phyloP scores from a whole-genome alignment of 1,140 invertebrate genomes.

The Ptiloglossa arizonensis region DNA sequence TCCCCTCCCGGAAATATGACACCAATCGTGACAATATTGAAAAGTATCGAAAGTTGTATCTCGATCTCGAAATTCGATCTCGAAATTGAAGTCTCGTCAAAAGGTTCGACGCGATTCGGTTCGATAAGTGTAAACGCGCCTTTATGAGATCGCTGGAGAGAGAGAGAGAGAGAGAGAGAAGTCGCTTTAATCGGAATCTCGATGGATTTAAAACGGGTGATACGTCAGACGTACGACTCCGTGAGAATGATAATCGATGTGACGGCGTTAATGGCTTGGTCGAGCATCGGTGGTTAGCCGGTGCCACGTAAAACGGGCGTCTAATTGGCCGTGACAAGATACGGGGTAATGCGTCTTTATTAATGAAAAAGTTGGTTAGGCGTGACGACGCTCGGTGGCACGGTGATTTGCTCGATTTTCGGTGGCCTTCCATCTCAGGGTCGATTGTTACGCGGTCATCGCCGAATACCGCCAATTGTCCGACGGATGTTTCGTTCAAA shows the following conservation, averaged over 20 bases:
- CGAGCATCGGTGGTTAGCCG: slow-evolving; percentile 40
- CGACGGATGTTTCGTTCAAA: background rate
- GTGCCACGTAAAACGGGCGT: slow-evolving; percentile 42
- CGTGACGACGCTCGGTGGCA: slow-evolving; percentile 14
- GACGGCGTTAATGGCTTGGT: slow-evolving; percentile 49
- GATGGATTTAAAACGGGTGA: background rate
- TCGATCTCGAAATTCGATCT: no score
- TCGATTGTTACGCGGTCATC: background rate
- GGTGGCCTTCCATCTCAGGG: slow-evolving; percentile 36
- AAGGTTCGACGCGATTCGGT: no score
- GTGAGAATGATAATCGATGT: slow-evolving; percentile 46
- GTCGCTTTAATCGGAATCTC: no score
- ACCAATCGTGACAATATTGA: no score
- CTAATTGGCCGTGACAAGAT: slow-evolving; percentile 61
- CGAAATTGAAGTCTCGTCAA: no score
- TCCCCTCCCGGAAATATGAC: no score
- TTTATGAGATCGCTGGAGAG: no score
- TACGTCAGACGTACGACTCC: background rate
- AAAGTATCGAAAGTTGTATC: no score
- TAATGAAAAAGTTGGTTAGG: slow-evolving; percentile 35
- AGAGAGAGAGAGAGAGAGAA: no score
- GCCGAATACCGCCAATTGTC: background rate
- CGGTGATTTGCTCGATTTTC: slow-evolving; percentile 31
- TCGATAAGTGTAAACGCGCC: no score
- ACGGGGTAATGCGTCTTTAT: slow-evolving; percentile 53